Conservation (phyloP, 2,888 invertebrate species). For the Chouioia cunea region DNA sequence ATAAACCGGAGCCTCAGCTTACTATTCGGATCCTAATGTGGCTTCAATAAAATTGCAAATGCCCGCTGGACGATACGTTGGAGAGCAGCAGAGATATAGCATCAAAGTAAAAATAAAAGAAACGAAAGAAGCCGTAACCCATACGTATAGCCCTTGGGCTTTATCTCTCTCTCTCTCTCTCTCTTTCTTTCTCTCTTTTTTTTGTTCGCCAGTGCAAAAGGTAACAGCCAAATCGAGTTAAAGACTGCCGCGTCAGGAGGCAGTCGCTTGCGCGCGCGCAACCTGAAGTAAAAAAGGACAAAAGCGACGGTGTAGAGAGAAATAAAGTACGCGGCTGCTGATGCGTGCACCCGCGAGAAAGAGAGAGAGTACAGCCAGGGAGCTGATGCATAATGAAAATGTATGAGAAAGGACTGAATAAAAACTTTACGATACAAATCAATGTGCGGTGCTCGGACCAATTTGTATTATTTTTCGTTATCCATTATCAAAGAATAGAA, state of each 20-base stretch:
- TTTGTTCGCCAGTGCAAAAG: constrained; percentile 19
- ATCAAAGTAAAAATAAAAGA: neutral
- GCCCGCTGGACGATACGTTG: neutral
- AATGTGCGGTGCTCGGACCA: neutral
- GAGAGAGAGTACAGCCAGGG: neutral
- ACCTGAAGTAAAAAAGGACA: constrained; percentile 22
- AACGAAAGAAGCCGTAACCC: neutral
- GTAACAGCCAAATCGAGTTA: constrained; percentile 47
- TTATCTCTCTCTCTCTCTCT: too few species aligned
- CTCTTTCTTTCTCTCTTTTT: too few species aligned
- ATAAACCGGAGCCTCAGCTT: neutral
- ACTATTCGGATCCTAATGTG: constrained; percentile 25
- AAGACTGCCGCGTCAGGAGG: constrained; percentile 33
- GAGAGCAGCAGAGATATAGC: constrained; percentile 1
- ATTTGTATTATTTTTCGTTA: neutral
- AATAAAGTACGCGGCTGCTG: neutral
- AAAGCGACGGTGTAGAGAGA: neutral
- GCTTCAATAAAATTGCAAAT: constrained; percentile 27
- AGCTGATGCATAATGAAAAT: constrained; percentile 29
- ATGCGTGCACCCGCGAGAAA: constrained; percentile 15
- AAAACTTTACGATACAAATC: neutral
- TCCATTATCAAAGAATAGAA: too few species aligned
- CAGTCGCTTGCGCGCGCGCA: neutral
- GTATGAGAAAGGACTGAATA: neutral
- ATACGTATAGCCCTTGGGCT: neutral